Evolutionary conservation across 2,888 invertebrate species (phyloP).

Genomic region (Globia sparganii): DNA sequence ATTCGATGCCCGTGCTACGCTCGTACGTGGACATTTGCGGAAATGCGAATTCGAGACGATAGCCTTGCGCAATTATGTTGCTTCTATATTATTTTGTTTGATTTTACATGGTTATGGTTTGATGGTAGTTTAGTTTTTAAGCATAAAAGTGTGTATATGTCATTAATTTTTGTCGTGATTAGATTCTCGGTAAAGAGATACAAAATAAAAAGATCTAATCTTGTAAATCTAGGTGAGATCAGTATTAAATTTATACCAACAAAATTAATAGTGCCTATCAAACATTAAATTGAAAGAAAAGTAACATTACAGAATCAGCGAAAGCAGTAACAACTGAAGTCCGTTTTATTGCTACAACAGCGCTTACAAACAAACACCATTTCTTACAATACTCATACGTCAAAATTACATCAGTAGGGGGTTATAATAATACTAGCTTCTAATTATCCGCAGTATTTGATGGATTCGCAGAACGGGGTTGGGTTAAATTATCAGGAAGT

Average conservation of each 20-base stretch:
- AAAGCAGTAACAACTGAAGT: neutral
- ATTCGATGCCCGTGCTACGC: conserved; percentile 70
- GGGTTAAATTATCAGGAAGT: conserved; percentile 49
- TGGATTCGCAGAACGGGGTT: conserved; percentile 50
- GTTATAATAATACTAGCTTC: conserved; percentile 23
- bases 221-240: neutral
- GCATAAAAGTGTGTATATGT: neutral
- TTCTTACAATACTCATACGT: neutral
- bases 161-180: neutral
- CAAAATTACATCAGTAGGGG: conserved; percentile 47
- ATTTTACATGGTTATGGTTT: conserved; percentile 24
- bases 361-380: conserved; percentile 3
- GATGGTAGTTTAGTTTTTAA: conserved; percentile 2
- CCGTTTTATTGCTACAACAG: neutral
- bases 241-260: neutral
- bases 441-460: conserved; percentile 27
- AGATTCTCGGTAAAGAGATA: neutral
- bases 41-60: conserved; percentile 61
- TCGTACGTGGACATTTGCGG: conserved; percentile 59
- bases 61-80: conserved; percentile 53
- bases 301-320: neutral
- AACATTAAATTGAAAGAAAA: neutral
- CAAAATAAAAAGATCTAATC: too few species aligned
- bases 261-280: neutral
- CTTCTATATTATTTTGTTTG: conserved; percentile 35